Percentiles rank a stretch among this genome's conserved stretches.
Conservation (phyloP, 2,888 invertebrate genomes). For the Petrolisthes cinctipes region DNA sequence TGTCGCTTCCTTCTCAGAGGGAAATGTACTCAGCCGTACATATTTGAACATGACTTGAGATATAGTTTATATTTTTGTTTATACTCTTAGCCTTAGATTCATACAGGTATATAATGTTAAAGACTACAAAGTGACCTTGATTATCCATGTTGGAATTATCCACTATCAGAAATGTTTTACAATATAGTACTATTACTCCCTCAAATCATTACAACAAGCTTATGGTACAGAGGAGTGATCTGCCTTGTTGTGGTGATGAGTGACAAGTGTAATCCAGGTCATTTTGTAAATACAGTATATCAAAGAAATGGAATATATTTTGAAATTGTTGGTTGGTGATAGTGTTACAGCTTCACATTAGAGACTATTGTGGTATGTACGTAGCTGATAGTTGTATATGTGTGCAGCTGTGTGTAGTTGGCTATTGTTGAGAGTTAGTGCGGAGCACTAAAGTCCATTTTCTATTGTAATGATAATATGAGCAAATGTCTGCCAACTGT, state of each 20-base stretch:
- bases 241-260: neutral
- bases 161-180: neutral
- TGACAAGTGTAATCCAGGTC: neutral
- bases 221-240: neutral
- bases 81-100: neutral
- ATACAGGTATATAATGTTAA: constrained; percentile 40
- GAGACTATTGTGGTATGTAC: neutral
- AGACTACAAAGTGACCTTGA: constrained; percentile 4
- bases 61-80: neutral
- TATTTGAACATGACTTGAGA: neutral
- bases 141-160: neutral
- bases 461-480: constrained; percentile 32
- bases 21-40: neutral
- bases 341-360: constrained; percentile 42
- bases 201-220: too few species aligned
- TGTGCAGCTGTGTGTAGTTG: neutral
- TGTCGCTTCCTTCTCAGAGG: neutral
- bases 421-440: constrained; percentile 37
- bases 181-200: neutral
- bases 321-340: constrained; percentile 45
- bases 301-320: constrained; percentile 48
- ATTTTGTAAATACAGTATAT: neutral
- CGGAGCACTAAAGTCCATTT: constrained; percentile 52
- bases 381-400: constrained; percentile 8
- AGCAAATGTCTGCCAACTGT: neutral